A percentile compares a stretch with the other conserved stretches of the same genome.
Evolutionary conservation across 23 tunicate genomes (phyloP).

Genomic region (Halocynthia aurantium): DNA sequence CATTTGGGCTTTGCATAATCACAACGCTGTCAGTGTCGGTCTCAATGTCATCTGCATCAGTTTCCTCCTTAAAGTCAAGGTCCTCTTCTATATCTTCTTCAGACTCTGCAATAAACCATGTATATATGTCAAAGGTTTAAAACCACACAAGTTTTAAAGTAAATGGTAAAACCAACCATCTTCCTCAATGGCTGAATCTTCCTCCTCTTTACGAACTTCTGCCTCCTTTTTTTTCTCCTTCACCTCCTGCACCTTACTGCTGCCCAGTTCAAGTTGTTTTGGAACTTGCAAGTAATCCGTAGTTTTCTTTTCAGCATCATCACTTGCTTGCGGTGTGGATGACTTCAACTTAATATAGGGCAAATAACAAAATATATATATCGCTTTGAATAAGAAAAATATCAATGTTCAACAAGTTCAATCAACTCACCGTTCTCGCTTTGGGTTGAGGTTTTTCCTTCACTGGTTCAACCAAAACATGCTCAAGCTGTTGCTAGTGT

Average conservation of each 20-base stretch:
- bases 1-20: conserved; percentile 12
- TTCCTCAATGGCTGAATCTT: conserved; percentile 3
- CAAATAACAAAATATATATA: neutral
- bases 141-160: too few species aligned
- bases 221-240: neutral
- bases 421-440: conserved; percentile 4
- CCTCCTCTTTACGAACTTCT: neutral
- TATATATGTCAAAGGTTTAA: too few species aligned
- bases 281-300: neutral
- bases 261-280: neutral
- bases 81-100: conserved; percentile 19
- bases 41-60: conserved; percentile 12
- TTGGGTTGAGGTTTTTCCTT: conserved; percentile 9
- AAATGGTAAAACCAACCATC: too few species aligned
- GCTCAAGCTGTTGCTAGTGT: too few species aligned
- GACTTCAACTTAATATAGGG: neutral
- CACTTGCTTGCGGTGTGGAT: neutral
- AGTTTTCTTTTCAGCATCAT: neutral
- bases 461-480: neutral
- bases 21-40: conserved; percentile 8
- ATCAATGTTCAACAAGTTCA: neutral
- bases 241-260: neutral
- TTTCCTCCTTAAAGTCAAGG: neutral
- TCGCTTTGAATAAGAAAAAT: neutral
- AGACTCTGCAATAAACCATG: neutral